Conservation (phyloP, 2,113 vertebrate species). For the Rhadina sibilatrix region DNA sequence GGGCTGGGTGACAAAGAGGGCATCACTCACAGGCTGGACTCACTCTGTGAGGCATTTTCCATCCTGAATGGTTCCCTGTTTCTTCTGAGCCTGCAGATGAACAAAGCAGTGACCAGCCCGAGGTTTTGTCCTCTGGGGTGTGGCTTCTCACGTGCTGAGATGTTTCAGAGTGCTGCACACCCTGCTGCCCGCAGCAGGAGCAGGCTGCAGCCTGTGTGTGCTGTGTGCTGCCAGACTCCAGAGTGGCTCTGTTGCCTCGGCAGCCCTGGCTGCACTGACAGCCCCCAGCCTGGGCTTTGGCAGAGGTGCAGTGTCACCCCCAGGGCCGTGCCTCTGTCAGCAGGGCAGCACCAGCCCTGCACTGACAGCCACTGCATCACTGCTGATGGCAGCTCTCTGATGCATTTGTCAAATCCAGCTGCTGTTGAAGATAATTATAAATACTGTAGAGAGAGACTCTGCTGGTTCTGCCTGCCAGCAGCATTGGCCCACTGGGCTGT, state of each 20-base stretch:
- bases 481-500: neutral
- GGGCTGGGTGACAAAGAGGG: neutral
- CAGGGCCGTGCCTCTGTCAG: fast-evolving
- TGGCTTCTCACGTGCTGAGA: fast-evolving
- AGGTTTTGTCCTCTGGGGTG: no score
- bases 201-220: no score
- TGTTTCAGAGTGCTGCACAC: no score
- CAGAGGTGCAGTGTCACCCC: neutral
- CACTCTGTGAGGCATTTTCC: neutral
- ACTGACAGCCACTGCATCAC: fast-evolving
- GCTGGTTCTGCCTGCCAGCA: neutral
- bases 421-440: neutral
- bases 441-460: fast-evolving
- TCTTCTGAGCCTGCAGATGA: neutral
- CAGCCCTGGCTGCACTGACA: fast-evolving
- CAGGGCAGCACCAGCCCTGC: neutral
- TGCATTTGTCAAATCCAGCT: neutral
- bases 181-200: no score
- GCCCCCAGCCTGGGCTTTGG: fast-evolving
- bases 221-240: fast-evolving
- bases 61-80: neutral
- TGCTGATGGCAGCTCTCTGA: neutral
- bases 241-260: neutral
- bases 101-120: fast-evolving
- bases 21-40: fast-evolving